Evolutionary conservation across 2,888 invertebrate genomes (phyloP), one percentile per base, ranked within the genome.

Genomic region (Falcaria lacertinaria): DNA sequence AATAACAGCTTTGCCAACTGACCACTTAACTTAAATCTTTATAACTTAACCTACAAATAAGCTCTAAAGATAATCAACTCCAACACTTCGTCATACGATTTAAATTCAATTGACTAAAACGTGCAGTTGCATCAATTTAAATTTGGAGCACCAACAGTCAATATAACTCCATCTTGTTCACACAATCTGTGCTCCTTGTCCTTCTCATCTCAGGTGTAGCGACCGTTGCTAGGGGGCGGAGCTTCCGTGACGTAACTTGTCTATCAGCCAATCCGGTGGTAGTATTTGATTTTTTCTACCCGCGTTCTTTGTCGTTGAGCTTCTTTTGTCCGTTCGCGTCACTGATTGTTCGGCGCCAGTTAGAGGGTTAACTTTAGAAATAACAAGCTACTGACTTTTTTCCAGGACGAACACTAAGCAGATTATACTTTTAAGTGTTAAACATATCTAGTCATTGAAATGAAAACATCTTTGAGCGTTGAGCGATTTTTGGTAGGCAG

Each of bases 1-100:
- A 89, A 89, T 87, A 88, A 87, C 87, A 88, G 85, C 85, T 87
- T 82, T 82, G 75, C 80, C 81, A 80, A 80, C 79, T 84, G 86
- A 86, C 85, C 85, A 78, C 69, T 61, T 51, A 52, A 43, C 47
- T 45, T 51, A 54, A 50, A 45, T 47, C 43, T 50, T 48, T 50
- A 22, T 42, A 50, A 43, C 60, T 36, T 54, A 69, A 53, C 49
- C 40, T 42, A 17, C 33, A 11, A 13, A 2, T 2, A 0, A 1
- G 1, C 2, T 0, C 43, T 49, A 25, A 13, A 28, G 3, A 72
- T 67, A 57, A 8, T 33, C 4, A 42, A 58, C 69, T 49, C 40
- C 64, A 66, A 15, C 0, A 0, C 0, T 1, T 0, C 0, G 0
- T 0, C 0, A 17, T 54, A 56, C 35, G 50, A 44, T 39, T 25